Evolutionary conservation across 2,888 invertebrate species (phyloP).

Genomic region (Pediacus dermestoides): DNA sequence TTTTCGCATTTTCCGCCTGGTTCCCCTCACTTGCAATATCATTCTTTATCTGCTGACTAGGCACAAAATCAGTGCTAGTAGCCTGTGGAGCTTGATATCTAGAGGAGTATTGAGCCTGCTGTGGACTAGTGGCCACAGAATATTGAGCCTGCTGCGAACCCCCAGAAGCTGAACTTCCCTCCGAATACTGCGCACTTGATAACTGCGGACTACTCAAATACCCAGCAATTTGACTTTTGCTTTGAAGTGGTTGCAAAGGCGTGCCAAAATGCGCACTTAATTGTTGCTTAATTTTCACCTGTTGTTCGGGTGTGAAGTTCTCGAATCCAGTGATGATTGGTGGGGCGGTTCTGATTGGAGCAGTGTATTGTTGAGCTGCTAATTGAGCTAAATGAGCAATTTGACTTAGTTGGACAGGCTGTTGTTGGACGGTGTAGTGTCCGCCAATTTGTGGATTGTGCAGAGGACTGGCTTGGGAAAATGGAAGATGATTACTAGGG

Average conservation of each 20-base stretch:
- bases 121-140: too few species aligned
- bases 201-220: background rate
- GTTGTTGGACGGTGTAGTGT: constrained; percentile 12
- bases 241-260: constrained; percentile 24
- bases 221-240: background rate
- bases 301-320: constrained; percentile 46
- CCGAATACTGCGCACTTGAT: too few species aligned
- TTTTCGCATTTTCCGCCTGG: background rate
- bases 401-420: constrained; percentile 23
- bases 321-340: constrained; percentile 49
- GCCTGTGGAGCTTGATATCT: constrained; percentile 20
- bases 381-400: constrained; percentile 37
- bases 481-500: constrained; percentile 20
- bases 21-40: constrained; percentile 9
- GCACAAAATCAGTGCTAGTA: constrained; percentile 26
- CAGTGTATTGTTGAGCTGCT: constrained; percentile 35
- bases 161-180: too few species aligned
- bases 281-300: constrained; percentile 46
- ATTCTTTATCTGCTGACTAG: constrained; percentile 29
- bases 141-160: too few species aligned
- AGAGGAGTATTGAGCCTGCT: constrained; percentile 22
- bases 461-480: constrained; percentile 18
- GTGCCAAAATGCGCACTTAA: constrained; percentile 40
- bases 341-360: constrained; percentile 30
- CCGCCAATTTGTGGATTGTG: constrained; percentile 14